A percentile compares a stretch with the other conserved stretches of the same genome.
These are phyloP conservation scores for Nibea coibor DNA, from an alignment of 2,113 vertebrate genomes.

Conservation along the genomic window DNA sequence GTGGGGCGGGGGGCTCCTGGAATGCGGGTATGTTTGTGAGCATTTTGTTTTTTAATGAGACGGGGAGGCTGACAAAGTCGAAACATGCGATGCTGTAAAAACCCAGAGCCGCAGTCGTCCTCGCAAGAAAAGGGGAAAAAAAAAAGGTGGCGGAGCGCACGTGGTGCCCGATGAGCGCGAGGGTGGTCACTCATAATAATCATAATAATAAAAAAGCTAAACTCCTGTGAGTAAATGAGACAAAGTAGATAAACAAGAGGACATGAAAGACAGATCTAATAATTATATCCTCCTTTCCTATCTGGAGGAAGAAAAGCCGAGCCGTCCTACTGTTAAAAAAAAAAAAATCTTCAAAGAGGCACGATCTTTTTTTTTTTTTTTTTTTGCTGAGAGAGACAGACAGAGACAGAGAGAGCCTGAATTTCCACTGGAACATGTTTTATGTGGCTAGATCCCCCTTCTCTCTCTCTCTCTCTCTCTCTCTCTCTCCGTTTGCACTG, in stretches of 20 bases:
- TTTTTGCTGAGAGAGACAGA: constrained; percentile 70
- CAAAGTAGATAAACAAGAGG: constrained; percentile 44
- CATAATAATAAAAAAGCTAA: constrained; percentile 14
- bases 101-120: constrained; percentile 21
- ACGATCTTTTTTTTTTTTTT: constrained; percentile 54
- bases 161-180: constrained; percentile 5
- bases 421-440: constrained; percentile 89
- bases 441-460: constrained; percentile 84
- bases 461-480: constrained; percentile 2
- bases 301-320: constrained; percentile 60
- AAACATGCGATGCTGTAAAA: constrained; percentile 75
- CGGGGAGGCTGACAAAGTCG: constrained; percentile 60
- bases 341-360: constrained; percentile 76
- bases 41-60: constrained; percentile 74
- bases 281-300: constrained; percentile 80
- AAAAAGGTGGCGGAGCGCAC: constrained; percentile 29
- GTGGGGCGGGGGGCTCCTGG: constrained; percentile 52
- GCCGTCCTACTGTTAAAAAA: constrained; percentile 64
- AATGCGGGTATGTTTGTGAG: constrained; percentile 71
- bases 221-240: constrained; percentile 22
- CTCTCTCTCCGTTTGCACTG: constrained; percentile 70
- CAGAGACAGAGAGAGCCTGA: constrained; percentile 63
- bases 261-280: constrained; percentile 75
- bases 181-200: constrained; percentile 63
- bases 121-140: constrained; percentile 2